A percentile compares a stretch with the other conserved stretches of the same genome.
These are phyloP conservation scores for Sitobion miscanthi DNA, from an alignment of 1,140 invertebrate species.

Conservation along the genomic window DNA sequence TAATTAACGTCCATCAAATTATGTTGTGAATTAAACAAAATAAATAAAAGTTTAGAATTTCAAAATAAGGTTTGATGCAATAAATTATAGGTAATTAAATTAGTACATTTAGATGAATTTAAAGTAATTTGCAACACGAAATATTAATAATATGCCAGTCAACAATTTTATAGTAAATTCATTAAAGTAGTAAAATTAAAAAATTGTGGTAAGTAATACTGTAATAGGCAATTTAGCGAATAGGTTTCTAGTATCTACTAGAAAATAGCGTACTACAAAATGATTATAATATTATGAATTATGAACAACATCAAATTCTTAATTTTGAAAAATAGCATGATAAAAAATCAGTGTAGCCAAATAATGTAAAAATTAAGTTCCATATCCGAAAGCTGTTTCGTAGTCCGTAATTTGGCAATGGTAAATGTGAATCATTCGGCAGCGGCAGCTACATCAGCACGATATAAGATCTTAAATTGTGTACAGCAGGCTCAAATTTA, in stretches of 20 bases:
- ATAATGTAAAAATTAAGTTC: neutral
- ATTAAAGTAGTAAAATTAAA: neutral
- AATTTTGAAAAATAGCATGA: slow-evolving; percentile 8
- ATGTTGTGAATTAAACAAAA: neutral
- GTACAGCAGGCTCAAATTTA: no score
- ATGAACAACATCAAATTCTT: slow-evolving; percentile 3
- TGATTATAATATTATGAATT: neutral
- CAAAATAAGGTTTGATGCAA: neutral
- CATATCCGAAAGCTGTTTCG: neutral
- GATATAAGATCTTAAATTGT: no score
- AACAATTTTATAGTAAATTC: neutral
- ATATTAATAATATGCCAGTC: neutral
- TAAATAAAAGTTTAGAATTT: neutral
- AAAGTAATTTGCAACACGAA: neutral
- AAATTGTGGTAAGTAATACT: neutral
- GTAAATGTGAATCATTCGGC: neutral
- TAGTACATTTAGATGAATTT: neutral
- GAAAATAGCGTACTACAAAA: neutral
- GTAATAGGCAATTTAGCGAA: neutral
- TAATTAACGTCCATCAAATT: neutral
- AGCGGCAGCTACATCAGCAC: no score
- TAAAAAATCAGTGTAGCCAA: slow-evolving; percentile 19
- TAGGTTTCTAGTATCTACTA: neutral
- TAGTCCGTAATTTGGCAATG: neutral
- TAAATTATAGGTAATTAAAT: neutral